Base-by-base conservation (phyloP, 2,888 invertebrate species). In the Philhelius pedissequus region DNA sequence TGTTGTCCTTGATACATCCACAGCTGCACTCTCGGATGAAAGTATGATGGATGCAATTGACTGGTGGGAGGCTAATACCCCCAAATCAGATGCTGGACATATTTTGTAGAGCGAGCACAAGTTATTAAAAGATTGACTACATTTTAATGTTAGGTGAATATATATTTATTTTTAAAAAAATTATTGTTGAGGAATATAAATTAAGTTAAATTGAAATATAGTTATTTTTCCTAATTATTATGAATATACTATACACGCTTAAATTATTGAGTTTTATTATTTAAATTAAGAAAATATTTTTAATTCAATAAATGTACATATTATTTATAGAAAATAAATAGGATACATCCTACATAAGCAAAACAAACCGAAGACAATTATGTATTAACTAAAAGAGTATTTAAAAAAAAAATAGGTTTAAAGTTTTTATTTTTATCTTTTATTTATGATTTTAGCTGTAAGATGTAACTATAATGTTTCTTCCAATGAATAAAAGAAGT, bases 11-110 rank as follows among this genome's bases (percentile, higher is more conserved):
- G 91, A 92, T 86, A 89, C 86, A 87, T 90, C 89, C 25, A 83
- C 87, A 3, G 87, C 86, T 22, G 79, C 84, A 0, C 84, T 92
- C 2, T 92, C 92, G 38, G 93, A 93, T 77, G 92, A 92, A 87
- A 92, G 92, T 86, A 92, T 93, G 90, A 92, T 92, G 86, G 93
- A 93, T 87, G 92, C 93, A 22, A 92, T 93, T 86, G 92, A 92
- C 64, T 93, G 93, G 93, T 93, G 93, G 93, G 92, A 93, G 86
- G 90, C 90, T 9, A 90, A 91, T 15, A 91, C 91, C 1, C 91
- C 91, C 58, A 91, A 91, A 86, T 90, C 90, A 2, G 91, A 91
- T 83, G 89, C 88, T 8, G 87, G 88, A 40, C 50, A 71, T 6
- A 78, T 87, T 9, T 84, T 91, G 62, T 75, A 88, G 82, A 86